Percentiles rank a stretch among this genome's conserved stretches.
phyloP scores from a whole-genome alignment of 2,888 invertebrate genomes.

The Lutraria lutraria region DNA sequence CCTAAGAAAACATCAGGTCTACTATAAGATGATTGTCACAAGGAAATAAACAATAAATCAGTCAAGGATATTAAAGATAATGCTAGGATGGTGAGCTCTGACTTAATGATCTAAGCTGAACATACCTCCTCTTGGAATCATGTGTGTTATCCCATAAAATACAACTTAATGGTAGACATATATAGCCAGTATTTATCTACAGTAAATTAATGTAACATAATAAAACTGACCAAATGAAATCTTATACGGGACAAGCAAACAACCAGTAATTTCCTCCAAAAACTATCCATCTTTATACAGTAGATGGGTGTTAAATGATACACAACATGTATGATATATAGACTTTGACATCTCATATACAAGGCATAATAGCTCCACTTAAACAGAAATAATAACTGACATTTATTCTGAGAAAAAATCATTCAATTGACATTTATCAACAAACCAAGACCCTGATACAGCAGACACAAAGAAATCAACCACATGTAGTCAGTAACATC shows the following conservation, averaged over 20 bases:
- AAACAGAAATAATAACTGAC: background rate
- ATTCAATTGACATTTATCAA: conserved; percentile 4
- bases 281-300: background rate
- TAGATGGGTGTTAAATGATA: background rate
- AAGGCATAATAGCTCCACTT: background rate
- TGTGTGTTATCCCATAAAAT: no score
- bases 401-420: background rate
- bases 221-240: no score
- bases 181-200: background rate
- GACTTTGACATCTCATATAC: background rate
- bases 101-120: no score
- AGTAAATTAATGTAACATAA: background rate
- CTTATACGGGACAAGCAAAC: background rate
- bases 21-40: no score
- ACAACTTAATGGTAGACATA: no score
- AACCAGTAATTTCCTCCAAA: background rate
- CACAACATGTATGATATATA: background rate
- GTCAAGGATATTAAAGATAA: no score
- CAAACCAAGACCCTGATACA: background rate
- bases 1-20: no score
- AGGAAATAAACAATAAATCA: no score
- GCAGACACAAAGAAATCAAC: background rate
- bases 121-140: no score
- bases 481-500: background rate
- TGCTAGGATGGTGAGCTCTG: no score